Evolutionary conservation across 2,888 invertebrate species (phyloP).

Genomic region (Cremastobaeus sp.): DNA sequence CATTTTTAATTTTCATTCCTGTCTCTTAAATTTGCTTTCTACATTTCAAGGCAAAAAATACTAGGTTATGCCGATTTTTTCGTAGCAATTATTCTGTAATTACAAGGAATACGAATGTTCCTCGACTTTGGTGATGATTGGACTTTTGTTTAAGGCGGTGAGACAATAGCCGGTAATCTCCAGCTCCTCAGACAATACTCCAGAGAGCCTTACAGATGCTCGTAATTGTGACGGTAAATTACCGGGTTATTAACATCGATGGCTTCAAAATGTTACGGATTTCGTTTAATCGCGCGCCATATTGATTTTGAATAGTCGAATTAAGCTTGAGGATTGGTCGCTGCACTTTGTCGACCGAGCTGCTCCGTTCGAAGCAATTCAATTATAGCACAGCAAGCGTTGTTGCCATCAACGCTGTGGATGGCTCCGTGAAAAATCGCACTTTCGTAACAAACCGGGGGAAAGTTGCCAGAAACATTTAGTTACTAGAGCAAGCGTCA

Average conservation of each 20-base stretch:
- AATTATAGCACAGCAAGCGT: slow-evolving; percentile 1
- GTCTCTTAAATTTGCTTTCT: too few species aligned
- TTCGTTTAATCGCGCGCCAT: slow-evolving; percentile 35
- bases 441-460: too few species aligned
- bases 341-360: slow-evolving; percentile 18
- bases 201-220: slow-evolving; percentile 12
- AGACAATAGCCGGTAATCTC: slow-evolving; percentile 17
- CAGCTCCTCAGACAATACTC: neutral
- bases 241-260: slow-evolving; percentile 33
- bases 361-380: slow-evolving; percentile 12
- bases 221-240: slow-evolving; percentile 21
- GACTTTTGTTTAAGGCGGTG: slow-evolving; percentile 35
- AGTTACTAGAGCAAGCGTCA: too few species aligned
- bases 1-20: too few species aligned
- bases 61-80: too few species aligned
- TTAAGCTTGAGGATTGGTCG: slow-evolving; percentile 11
- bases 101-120: too few species aligned
- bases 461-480: too few species aligned
- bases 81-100: too few species aligned
- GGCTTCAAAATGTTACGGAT: slow-evolving; percentile 24
- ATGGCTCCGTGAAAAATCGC: neutral
- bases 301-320: slow-evolving; percentile 46
- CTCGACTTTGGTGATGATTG: slow-evolving; percentile 26
- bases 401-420: slow-evolving; percentile 2
- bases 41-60: too few species aligned